These are phyloP conservation scores for Myotis davidii DNA, from an alignment of 2,113 vertebrate genomes.

Conservation along the genomic window DNA sequence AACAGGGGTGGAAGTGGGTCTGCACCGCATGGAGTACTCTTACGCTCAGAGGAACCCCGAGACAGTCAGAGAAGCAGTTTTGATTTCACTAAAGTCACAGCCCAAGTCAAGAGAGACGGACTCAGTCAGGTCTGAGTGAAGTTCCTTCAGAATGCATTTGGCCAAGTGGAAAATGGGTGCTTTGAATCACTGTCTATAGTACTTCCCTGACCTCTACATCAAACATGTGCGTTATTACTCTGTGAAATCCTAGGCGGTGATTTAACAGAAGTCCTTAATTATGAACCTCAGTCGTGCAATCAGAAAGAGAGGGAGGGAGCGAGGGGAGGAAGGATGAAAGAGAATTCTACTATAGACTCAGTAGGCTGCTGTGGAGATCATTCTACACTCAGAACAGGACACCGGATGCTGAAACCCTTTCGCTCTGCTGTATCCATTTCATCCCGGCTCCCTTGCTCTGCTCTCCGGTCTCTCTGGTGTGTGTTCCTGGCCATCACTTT, in stretches of 20 bases:
- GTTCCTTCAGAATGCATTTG: neutral
- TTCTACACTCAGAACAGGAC: neutral
- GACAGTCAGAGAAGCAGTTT: neutral
- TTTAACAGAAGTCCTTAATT: conserved; percentile 24
- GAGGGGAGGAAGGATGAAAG: neutral
- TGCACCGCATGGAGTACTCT: neutral
- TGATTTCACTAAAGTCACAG: neutral
- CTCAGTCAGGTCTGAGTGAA: neutral
- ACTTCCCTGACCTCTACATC: neutral
- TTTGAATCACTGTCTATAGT: neutral
- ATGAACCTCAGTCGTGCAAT: neutral
- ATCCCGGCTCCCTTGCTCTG: neutral
- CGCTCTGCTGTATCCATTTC: neutral
- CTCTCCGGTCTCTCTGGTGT: neutral
- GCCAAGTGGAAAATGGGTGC: neutral
- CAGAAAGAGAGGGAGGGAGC: neutral
- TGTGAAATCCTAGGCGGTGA: neutral
- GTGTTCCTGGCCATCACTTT: neutral
- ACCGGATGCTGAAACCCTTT: neutral
- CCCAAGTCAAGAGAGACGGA: neutral
- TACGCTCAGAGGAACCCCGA: neutral
- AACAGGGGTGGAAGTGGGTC: no score
- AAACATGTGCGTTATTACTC: neutral
- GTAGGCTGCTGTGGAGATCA: neutral
- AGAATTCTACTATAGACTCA: neutral